A percentile compares a stretch with the other conserved stretches of the same genome.
These are phyloP conservation scores for Leptoteleia sp. DNA, from an alignment of 1,140 invertebrate genomes.

Conservation along the genomic window DNA sequence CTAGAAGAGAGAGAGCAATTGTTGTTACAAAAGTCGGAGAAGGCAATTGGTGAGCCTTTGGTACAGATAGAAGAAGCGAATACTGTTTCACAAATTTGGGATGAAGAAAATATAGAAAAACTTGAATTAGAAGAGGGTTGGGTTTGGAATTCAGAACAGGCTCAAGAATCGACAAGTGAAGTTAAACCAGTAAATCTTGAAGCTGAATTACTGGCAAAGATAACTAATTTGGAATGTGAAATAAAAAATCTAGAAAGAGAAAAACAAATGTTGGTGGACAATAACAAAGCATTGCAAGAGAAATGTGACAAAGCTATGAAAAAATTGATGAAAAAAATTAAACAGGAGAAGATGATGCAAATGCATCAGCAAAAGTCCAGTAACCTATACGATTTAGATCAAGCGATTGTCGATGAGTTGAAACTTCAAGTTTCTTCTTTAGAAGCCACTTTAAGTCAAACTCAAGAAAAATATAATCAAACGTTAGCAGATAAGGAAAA, in stretches of 20 bases:
- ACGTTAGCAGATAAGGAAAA: slow-evolving; percentile 85
- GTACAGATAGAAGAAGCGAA: slow-evolving; percentile 7
- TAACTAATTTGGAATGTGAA: slow-evolving; percentile 79
- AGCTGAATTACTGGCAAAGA: slow-evolving; percentile 68
- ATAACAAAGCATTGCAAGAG: slow-evolving; percentile 83
- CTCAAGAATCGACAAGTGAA: slow-evolving; percentile 50
- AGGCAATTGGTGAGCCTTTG: slow-evolving; percentile 44
- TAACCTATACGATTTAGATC: slow-evolving; percentile 85
- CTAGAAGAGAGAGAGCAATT: slow-evolving; percentile 14
- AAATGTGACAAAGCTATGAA: slow-evolving; percentile 87
- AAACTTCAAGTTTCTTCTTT: slow-evolving; percentile 84
- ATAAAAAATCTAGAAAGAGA: slow-evolving; percentile 81
- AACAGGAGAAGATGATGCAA: slow-evolving; percentile 85
- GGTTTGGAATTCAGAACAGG: slow-evolving; percentile 82
- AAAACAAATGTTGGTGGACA: slow-evolving; percentile 80
- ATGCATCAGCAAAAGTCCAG: slow-evolving; percentile 81
- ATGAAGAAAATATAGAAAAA: slow-evolving; percentile 63
- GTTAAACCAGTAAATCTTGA: slow-evolving; percentile 44
- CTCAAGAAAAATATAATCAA: slow-evolving; percentile 82
- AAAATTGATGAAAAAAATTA: slow-evolving; percentile 89
- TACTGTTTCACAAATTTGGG: slow-evolving; percentile 45
- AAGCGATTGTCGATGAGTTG: slow-evolving; percentile 88
- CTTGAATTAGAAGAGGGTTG: slow-evolving; percentile 81
- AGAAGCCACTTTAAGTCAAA: slow-evolving; percentile 84
- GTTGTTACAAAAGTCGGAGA: slow-evolving; percentile 7